A percentile compares a stretch with the other conserved stretches of the same genome.
Conservation (phyloP, 2,797 vertebrate genomes). For the Thripadectes ignobilis region DNA sequence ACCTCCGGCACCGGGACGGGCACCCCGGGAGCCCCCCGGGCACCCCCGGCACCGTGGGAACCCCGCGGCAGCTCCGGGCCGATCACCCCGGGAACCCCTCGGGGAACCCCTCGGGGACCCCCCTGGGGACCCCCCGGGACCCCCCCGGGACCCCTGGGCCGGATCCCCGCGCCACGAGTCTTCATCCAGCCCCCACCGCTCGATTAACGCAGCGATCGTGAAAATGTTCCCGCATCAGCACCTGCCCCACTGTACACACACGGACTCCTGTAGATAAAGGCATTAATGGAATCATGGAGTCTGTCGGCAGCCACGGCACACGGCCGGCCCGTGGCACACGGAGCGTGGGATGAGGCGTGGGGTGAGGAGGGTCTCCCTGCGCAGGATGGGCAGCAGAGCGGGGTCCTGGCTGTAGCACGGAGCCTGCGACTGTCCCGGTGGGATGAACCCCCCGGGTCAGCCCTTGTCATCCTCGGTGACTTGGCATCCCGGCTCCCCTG, state of each 20-base stretch:
- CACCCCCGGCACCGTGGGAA: rapidly evolving
- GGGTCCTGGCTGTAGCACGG: not conserved
- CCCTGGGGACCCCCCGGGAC: too few species aligned
- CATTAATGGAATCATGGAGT: rapidly evolving
- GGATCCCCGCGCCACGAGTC: not conserved
- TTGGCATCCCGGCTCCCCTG: not conserved
- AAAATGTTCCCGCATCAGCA: not conserved
- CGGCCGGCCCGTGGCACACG: not conserved
- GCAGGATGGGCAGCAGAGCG: not conserved
- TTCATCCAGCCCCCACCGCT: not conserved
- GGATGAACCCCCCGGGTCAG: rapidly evolving
- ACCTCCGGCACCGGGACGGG: not conserved
- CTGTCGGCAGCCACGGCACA: not conserved
- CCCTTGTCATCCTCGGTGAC: not conserved
- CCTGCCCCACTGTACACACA: not conserved
- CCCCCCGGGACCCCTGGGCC: not conserved
- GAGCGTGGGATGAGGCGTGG: not conserved
- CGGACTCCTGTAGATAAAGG: not conserved
- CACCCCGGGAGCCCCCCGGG: too few species aligned
- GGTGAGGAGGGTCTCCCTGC: not conserved
- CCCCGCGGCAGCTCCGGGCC: too few species aligned
- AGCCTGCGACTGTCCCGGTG: not conserved
- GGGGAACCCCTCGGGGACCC: not conserved
- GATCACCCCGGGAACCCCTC: too few species aligned
- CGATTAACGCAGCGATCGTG: not conserved